Evolutionary conservation across 2,888 invertebrate species (phyloP), one percentile per base, ranked within the genome.

Genomic region (Limnephilus rhombicus): DNA sequence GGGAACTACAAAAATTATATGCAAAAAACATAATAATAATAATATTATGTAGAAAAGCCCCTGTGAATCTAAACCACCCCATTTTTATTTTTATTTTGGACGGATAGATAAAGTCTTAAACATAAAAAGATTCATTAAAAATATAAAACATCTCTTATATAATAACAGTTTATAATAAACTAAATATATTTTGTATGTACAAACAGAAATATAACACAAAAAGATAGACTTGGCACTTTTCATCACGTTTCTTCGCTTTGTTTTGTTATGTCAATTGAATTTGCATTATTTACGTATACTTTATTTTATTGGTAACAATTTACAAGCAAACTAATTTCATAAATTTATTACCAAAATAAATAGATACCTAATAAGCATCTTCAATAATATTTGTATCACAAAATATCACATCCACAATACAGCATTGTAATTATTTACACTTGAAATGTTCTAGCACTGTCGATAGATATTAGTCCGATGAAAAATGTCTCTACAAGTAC

Each of bases 161-260:
- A 92, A 90, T 89, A 92, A 92, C 31, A 92, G 91, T 37, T 90
- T 89, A 91, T 86, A 91, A 49, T 89, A 89, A 24, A 18, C 34
- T 86, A 91, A 89, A 91, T 83, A 91, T 87, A 37, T 41, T 87
- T 91, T 88, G 11, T 92, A 92, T 93, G 85, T 93, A 93, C 92
- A 93, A 92, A 92, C 91, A 93, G 90, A 89, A 92, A 82, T 87
- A 87, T 85, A 89, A 53, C 91, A 92, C 91, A 92, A 90, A 85
- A 92, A 53, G 68, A 68, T 68, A 68, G 86, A 90, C 90, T 93
- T 93, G 93, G 93, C 93, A 93, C 93, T 92, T 93, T 90, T 45
- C 92, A 93, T 93, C 93, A 93, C 93, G 91, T 92, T 92, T 93
- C 93, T 93, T 93, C 92, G 68, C 34, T 86, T 29, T 34, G 34